These are phyloP conservation scores for Euproctis similis DNA, from an alignment of 2,888 invertebrate species.

Conservation along the genomic window DNA sequence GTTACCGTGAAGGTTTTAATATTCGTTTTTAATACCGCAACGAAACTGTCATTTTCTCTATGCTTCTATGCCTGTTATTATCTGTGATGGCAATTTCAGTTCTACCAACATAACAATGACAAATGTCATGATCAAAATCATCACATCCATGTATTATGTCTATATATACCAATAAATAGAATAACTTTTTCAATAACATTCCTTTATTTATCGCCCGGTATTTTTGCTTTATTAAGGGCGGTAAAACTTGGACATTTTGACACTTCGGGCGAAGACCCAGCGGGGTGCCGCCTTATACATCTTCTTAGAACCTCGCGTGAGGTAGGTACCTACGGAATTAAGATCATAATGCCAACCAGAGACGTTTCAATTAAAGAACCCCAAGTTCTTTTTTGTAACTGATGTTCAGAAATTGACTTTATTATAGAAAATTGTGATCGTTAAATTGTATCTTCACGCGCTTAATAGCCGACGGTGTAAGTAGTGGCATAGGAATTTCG, in stretches of 20 bases:
- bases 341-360: conserved; percentile 36
- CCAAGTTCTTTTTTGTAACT: too few species aligned
- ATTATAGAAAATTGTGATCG: too few species aligned
- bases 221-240: conserved; percentile 35
- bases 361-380: conserved; percentile 51
- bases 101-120: conserved; percentile 38
- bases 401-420: too few species aligned
- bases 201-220: conserved; percentile 15
- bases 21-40: conserved; percentile 49
- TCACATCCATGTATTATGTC: conserved; percentile 7
- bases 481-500: too few species aligned
- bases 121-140: conserved; percentile 3
- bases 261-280: conserved; percentile 69
- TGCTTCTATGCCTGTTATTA: too few species aligned
- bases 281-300: conserved; percentile 57
- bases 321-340: conserved; percentile 54
- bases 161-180: too few species aligned
- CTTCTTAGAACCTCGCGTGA: conserved; percentile 65
- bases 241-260: conserved; percentile 66
- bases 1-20: conserved; percentile 54
- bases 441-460: too few species aligned
- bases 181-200: conserved; percentile 9
- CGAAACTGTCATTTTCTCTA: too few species aligned
- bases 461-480: too few species aligned
- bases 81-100: conserved; percentile 45